Evolutionary conservation across 2,113 vertebrate species (phyloP).

Genomic region (Colistium nudipinnis): DNA sequence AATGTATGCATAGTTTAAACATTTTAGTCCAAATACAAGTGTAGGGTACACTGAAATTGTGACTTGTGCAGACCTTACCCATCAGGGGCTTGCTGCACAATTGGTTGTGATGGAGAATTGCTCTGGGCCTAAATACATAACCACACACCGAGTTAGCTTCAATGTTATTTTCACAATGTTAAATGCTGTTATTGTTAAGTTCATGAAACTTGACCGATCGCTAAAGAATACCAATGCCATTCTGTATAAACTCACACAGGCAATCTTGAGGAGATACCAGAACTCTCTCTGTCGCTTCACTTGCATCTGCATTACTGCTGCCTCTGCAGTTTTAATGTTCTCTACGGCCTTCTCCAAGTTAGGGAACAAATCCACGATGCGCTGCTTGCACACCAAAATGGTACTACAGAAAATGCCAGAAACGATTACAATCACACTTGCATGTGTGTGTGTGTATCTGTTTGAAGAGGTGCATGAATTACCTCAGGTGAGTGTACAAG

Average conservation of each 20-base stretch:
- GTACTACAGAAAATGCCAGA: conserved; percentile 79
- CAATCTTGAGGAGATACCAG: conserved; percentile 97
- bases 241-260: conserved; percentile 86
- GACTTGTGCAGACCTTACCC: conserved; percentile 74
- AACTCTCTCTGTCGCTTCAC: conserved; percentile 96
- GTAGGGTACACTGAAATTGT: background rate
- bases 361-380: conserved; percentile 95
- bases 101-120: conserved; percentile 77
- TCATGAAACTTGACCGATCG: background rate
- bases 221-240: background rate
- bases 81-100: conserved; percentile 79
- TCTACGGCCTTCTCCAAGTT: conserved; percentile 91
- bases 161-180: background rate
- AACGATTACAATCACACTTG: background rate
- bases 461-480: conserved; percentile 25
- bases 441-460: background rate
- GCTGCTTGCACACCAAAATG: conserved; percentile 93
- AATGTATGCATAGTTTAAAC: too few relatives aligned
- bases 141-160: conserved; percentile 24
- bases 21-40: background rate
- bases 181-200: background rate
- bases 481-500: conserved; percentile 96
- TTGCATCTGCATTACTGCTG: conserved; percentile 95
- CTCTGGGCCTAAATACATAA: conserved; percentile 85
- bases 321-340: conserved; percentile 92